These are phyloP conservation scores for Sterrhoptilus dennistouni DNA, from an alignment of 2,113 vertebrate species.

Conservation along the genomic window DNA sequence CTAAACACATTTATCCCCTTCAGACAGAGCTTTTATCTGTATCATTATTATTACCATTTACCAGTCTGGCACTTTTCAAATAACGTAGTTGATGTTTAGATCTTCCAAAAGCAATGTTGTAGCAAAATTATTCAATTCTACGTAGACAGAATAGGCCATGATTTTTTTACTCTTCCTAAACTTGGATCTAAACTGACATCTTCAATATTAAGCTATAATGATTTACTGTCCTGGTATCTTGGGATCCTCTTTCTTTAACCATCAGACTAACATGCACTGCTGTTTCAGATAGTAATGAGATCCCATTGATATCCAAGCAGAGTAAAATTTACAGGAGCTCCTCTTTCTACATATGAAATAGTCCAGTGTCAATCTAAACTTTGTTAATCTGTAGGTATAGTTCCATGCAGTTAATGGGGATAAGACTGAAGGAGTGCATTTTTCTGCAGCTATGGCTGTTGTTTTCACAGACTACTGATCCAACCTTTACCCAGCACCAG, in stretches of 20 bases:
- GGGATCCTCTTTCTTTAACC: background rate
- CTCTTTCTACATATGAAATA: background rate
- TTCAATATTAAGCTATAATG: background rate
- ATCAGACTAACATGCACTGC: background rate
- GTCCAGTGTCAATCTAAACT: background rate
- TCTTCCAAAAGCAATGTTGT: background rate
- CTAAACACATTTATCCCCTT: background rate
- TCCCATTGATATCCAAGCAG: background rate
- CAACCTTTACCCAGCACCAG: background rate
- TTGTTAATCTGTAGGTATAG: background rate
- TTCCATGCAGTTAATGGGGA: background rate
- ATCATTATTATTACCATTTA: background rate
- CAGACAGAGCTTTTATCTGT: background rate
- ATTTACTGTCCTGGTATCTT: background rate
- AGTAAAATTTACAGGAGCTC: background rate
- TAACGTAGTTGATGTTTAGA: background rate
- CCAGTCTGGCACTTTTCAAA: background rate
- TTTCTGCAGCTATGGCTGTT: background rate
- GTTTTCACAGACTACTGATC: background rate
- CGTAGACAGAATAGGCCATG: background rate
- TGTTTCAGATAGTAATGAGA: background rate
- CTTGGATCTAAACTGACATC: background rate
- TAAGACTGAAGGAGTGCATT: background rate
- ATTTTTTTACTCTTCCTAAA: background rate
- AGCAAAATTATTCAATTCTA: background rate